Conservation (phyloP, 1,140 invertebrate species). For the Nomia melanderi region DNA sequence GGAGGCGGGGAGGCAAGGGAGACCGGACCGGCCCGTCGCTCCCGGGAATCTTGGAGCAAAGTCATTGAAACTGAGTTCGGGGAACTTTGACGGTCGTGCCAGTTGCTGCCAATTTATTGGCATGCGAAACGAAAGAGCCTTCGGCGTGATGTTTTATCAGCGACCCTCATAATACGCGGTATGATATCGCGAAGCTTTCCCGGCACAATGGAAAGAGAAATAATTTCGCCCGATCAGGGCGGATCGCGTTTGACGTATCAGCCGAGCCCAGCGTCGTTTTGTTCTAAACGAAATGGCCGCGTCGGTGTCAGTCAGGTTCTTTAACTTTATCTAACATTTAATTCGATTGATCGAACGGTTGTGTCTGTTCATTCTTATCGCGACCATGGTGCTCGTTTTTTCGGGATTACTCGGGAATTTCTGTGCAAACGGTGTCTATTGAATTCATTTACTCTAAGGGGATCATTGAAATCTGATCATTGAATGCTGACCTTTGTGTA, state of each 20-base stretch:
- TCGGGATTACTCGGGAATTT: too few relatives aligned
- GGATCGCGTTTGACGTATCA: not conserved
- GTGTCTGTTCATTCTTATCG: too few relatives aligned
- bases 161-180: not conserved
- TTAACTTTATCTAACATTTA: not conserved
- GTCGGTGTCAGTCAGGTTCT: not conserved
- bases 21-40: slow-evolving; percentile 33
- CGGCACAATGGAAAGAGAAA: not conserved
- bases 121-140: slow-evolving; percentile 31
- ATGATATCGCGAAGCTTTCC: not conserved
- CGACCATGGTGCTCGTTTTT: too few relatives aligned
- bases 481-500: too few relatives aligned
- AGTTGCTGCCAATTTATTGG: slow-evolving; percentile 48
- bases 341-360: not conserved
- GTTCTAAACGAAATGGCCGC: not conserved
- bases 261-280: not conserved
- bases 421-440: too few relatives aligned
- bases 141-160: slow-evolving; percentile 14
- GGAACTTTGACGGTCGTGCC: slow-evolving; percentile 47
- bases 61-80: slow-evolving; percentile 56
- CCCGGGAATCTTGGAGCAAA: slow-evolving; percentile 55
- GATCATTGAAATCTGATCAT: too few relatives aligned
- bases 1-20: not conserved
- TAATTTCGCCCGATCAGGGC: too few relatives aligned
- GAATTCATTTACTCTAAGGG: too few relatives aligned